phyloP scores from a whole-genome alignment of 2,797 vertebrate genomes.

The Pogonophryne albipinna region DNA sequence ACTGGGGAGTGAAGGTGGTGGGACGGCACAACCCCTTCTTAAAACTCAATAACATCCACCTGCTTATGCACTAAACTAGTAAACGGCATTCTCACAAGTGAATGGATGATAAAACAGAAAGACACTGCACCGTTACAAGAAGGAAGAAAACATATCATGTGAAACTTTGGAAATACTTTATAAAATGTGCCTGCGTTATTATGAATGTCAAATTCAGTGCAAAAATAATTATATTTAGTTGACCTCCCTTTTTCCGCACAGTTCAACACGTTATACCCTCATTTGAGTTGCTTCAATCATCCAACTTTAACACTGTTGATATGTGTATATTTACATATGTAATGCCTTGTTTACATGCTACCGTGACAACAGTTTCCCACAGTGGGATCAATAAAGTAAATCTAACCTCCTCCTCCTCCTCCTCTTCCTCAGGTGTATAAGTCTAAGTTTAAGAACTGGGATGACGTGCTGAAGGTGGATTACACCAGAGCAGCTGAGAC shows the following conservation, averaged over 20 bases:
- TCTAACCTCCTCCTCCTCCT: too few relatives aligned
- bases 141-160: neutral
- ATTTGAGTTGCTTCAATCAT: neutral
- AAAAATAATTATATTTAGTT: neutral
- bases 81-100: neutral
- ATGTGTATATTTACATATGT: too few relatives aligned
- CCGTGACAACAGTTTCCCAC: too few relatives aligned
- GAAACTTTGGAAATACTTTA: neutral
- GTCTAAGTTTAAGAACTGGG: conserved; percentile 99
- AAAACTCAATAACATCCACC: neutral
- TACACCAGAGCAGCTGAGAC: conserved; percentile 95
- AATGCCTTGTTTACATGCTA: too few relatives aligned
- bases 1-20: neutral
- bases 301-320: too few relatives aligned
- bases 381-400: too few relatives aligned
- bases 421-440: conserved; percentile 90
- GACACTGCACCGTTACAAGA: neutral
- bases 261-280: neutral
- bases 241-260: neutral
- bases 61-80: too few relatives aligned
- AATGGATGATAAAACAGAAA: neutral
- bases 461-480: conserved; percentile 95
- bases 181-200: neutral
- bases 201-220: neutral
- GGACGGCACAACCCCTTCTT: neutral